Evolutionary conservation across 1,140 invertebrate species (phyloP).

Genomic region (Drosophila guanche): DNA sequence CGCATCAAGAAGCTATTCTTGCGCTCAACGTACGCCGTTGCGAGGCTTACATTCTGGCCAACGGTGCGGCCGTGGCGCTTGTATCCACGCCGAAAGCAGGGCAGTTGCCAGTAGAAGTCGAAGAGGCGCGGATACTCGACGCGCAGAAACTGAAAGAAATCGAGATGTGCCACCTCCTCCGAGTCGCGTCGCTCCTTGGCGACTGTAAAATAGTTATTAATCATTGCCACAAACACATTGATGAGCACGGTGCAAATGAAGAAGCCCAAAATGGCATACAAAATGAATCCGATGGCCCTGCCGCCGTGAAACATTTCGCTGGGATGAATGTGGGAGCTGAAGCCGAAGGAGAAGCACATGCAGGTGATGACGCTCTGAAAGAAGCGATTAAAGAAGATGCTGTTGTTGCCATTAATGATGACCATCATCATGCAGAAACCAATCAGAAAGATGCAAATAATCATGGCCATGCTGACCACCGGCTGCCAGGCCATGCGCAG

Average conservation of each 20-base stretch:
- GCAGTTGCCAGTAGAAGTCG: conserved; percentile 3
- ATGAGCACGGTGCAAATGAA: conserved; percentile 53
- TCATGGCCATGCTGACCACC: conserved; percentile 40
- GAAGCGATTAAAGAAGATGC: conserved; percentile 35
- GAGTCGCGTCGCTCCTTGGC: conserved; percentile 40
- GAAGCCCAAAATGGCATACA: conserved; percentile 52
- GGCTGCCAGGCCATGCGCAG: conserved; percentile 41
- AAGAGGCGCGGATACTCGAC: conserved; percentile 35
- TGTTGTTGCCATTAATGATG: conserved; percentile 65
- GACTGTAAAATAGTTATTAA: conserved; percentile 53
- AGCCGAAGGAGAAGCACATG: conserved; percentile 64
- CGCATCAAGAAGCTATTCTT: neutral
- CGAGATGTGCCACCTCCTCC: conserved; percentile 10
- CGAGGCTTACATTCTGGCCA: conserved; percentile 20
- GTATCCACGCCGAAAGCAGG: conserved; percentile 40
- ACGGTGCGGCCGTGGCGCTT: conserved; percentile 31
- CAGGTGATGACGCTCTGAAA: conserved; percentile 42
- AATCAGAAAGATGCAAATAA: conserved; percentile 53
- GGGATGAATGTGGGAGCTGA: conserved; percentile 36
- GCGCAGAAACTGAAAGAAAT: conserved; percentile 56
- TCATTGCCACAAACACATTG: conserved; percentile 60
- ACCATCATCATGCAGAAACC: conserved; percentile 47
- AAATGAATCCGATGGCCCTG: conserved; percentile 39
- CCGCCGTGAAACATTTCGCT: conserved; percentile 56
- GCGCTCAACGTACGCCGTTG: conserved; percentile 1